Percentiles rank a stretch among this genome's conserved stretches.
Conservation (phyloP, 2,113 vertebrate genomes). For the Saguinus imperator region DNA sequence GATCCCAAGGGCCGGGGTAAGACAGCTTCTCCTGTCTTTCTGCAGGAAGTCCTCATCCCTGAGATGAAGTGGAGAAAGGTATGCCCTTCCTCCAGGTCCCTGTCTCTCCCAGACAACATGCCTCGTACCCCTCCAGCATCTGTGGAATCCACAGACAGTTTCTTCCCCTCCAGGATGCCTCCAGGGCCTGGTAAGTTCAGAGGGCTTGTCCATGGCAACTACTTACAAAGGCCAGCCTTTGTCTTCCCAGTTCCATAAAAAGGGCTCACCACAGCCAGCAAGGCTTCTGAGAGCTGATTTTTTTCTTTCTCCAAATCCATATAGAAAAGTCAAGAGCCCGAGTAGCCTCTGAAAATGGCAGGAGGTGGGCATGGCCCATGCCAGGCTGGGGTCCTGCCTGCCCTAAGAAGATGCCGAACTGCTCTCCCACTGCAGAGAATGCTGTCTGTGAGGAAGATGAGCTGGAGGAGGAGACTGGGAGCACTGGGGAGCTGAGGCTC, state of each 20-base stretch:
- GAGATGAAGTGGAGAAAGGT: conserved; percentile 95
- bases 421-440: conserved; percentile 84
- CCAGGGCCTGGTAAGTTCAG: conserved; percentile 78
- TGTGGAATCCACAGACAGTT: conserved; percentile 84
- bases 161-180: conserved; percentile 87
- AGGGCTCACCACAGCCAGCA: neutral
- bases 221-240: neutral
- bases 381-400: neutral
- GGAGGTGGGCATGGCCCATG: neutral
- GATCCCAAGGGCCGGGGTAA: neutral
- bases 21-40: conserved; percentile 2
- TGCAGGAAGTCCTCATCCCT: conserved; percentile 89
- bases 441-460: conserved; percentile 87
- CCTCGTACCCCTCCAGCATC: conserved; percentile 87
- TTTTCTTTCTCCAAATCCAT: neutral
- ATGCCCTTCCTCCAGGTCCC: conserved; percentile 86
- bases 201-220: neutral
- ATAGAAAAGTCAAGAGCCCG: neutral
- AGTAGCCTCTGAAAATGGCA: neutral
- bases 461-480: conserved; percentile 85
- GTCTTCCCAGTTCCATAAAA: neutral
- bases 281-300: neutral
- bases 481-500: conserved; percentile 86
- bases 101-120: conserved; percentile 87
- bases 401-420: neutral